phyloP scores from a whole-genome alignment of 2,888 invertebrate species.

The Machimus rusticus region DNA sequence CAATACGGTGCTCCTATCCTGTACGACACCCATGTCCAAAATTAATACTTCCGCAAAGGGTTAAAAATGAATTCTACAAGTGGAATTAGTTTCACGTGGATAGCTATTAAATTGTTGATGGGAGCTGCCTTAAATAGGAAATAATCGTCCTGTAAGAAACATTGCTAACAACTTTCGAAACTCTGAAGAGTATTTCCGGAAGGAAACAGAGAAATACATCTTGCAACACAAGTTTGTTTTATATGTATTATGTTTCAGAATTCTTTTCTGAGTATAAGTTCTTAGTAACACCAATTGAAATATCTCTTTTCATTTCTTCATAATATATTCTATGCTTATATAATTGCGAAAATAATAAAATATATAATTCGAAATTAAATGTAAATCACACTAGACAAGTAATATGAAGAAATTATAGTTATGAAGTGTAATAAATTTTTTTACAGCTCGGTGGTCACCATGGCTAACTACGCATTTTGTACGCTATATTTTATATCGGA shows the following conservation, averaged over 20 bases:
- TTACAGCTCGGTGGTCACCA: not conserved
- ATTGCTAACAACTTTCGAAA: not conserved
- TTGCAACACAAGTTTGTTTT: too few relatives aligned
- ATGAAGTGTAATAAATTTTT: not conserved
- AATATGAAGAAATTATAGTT: too few relatives aligned
- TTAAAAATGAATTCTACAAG: too few relatives aligned
- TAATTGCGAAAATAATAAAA: not conserved
- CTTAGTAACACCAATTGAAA: too few relatives aligned
- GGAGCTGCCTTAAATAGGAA: not conserved
- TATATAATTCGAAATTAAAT: not conserved
- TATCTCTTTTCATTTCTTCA: not conserved
- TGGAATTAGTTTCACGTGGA: not conserved
- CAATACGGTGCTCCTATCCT: too few relatives aligned
- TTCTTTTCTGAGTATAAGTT: too few relatives aligned
- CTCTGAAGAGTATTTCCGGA: not conserved
- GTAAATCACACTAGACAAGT: not conserved
- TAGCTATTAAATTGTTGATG: not conserved
- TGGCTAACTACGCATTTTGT: not conserved
- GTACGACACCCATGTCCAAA: too few relatives aligned
- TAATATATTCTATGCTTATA: not conserved
- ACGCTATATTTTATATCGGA: not conserved
- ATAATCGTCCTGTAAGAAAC: not conserved
- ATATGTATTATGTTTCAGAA: too few relatives aligned
- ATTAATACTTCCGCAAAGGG: too few relatives aligned
- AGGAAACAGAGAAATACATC: too few relatives aligned